Base-by-base conservation (phyloP, 2,888 invertebrate species). In the Drosophila koepferae region DNA sequence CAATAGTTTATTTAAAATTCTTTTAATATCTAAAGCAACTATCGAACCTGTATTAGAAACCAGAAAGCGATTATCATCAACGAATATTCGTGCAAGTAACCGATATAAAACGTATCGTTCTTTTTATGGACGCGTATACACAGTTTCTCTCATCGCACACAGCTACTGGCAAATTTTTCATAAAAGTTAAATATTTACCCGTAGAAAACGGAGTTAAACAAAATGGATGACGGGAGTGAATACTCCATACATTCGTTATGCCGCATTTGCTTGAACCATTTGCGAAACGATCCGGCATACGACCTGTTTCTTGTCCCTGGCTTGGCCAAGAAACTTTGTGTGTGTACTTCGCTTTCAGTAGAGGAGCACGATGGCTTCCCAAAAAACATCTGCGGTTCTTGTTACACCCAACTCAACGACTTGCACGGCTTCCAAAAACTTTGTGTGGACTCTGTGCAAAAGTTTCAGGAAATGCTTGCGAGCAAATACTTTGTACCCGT, bases 311-410 rank as follows among this genome's bases (percentile, higher is more conserved):
- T 84, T 10, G 78, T 90, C 16, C 90, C 91, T 4, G 92, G 91
- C n/a, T 65, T 92, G 56, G 86, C 86, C 38, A 90, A 91, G 55
- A 92, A 92, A 71, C 68, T 92, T 10, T 84, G 86, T 66, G 80
- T 88, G 46, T 92, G 91, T 67, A 92, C 92, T 9, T 89, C 92
- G 12, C 72, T 92, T 28, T 81, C 83, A 0, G 91, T 92, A 64
- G 91, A 92, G 18, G 83, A 82, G 44, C 82, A 90, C 58, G 92
- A 92, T 74, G 92, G 91, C 3, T 92, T 90, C 18, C 92, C 92
- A 2, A 89, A 86, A 43, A 90, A 83, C 61, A 78, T 92, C 12
- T 92, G 92, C 71, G 74, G 77, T 8, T 68, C 58, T 38, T 92
- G 92, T 56, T 91, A 82, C 60, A 75, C 74, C 1, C 82, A 83